phyloP scores from a whole-genome alignment of 2,797 vertebrate species.

The Enteromius unitaeniatus region DNA sequence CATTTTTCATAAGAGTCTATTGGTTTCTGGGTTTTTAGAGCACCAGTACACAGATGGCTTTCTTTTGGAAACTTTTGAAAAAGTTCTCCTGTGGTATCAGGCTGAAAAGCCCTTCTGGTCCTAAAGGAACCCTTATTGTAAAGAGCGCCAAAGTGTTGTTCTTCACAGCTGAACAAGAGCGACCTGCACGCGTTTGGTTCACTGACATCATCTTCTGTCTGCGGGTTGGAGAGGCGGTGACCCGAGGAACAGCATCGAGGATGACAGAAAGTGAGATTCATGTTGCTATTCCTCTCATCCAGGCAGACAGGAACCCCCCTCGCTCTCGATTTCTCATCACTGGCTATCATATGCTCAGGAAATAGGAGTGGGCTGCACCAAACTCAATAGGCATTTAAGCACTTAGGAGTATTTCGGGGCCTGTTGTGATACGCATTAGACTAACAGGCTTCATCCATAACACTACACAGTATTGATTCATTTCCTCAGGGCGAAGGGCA shows the following conservation, averaged over 20 bases:
- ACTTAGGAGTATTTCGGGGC: conserved; percentile 60
- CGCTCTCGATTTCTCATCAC: conserved; percentile 37
- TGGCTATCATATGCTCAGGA: conserved; percentile 56
- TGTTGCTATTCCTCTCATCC: conserved; percentile 38
- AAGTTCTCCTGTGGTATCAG: neutral
- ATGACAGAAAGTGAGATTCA: conserved; percentile 52
- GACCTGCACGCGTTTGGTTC: neutral
- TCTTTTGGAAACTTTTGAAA: neutral
- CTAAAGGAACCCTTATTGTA: neutral
- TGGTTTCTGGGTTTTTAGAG: conserved; percentile 40
- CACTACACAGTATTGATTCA: conserved; percentile 70
- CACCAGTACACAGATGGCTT: conserved; percentile 29
- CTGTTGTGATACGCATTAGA: conserved; percentile 61
- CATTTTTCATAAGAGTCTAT: conserved; percentile 12
- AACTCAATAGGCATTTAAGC: conserved; percentile 60
- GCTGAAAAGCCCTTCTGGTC: neutral
- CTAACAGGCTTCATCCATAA: conserved; percentile 67
- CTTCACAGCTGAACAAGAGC: conserved; percentile 18
- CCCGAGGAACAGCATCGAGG: neutral
- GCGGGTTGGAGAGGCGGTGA: neutral
- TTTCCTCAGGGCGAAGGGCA: conserved; percentile 54
- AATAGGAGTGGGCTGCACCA: conserved; percentile 55
- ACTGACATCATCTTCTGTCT: conserved; percentile 28
- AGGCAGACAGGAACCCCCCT: conserved; percentile 32
- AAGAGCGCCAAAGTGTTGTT: neutral